Base-by-base conservation (phyloP, 2,797 vertebrate genomes). In the Schizothorax lantsangensis region DNA sequence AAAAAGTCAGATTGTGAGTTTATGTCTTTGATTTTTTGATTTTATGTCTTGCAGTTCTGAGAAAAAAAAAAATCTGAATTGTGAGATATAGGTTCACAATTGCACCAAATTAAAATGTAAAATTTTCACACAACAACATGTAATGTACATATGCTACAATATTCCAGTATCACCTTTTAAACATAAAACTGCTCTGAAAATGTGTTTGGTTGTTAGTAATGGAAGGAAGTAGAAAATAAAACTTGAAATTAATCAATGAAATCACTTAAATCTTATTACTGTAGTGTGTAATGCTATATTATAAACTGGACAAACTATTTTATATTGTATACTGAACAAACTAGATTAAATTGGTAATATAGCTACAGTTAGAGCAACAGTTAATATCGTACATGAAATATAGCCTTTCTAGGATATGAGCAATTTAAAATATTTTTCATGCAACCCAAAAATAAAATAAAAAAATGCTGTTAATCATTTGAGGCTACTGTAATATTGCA, bases 401-500 rank as follows among this genome's bases (percentile, higher is more conserved):
- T 30, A 40, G 40, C 40, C 40, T 7, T 47, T 66, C 6, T 79
- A 45, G 14, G 5, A 57, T 73, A 14, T 62, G 6, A 36, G 11
- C 19, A 47, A 49, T 75, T 84, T 45, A 30, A 75, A 84, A 62
- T 36, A 40, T 47, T 6, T 36, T 47, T 54, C 1, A 30, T 47
- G 26, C 17, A 81, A 23, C 5, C 40, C 1, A 21, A 49, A 30
- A 45, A 11, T n/a, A n/a, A n/a, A n/a, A n/a, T n/a, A n/a, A n/a
- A n/a, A 59, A 21, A 83, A 26, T 57, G 19, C 40, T 6, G 54
- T 36, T 84, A 69, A 43, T 68, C 59, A 47, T 62, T 40, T 8
- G 15, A 33, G 62, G 47, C 62, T n/a, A 79, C 15, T 40, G 47
- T 21, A 78, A 79, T 79, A 23, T 62, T 85, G 52, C 26, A 62